Percentiles rank a stretch among this genome's conserved stretches.
phyloP scores from a whole-genome alignment of 2,888 invertebrate genomes.

The Heliconius erato region DNA sequence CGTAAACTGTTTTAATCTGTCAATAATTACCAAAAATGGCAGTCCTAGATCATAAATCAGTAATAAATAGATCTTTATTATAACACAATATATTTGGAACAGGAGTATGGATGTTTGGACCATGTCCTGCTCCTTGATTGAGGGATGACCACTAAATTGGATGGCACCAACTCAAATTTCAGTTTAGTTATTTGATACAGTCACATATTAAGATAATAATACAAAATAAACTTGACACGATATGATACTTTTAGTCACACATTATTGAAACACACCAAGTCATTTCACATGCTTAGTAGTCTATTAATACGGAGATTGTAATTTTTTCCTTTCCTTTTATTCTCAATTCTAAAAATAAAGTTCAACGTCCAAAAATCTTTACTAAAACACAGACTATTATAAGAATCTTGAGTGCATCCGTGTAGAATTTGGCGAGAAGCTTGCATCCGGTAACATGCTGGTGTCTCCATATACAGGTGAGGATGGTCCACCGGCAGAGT shows the following conservation, averaged over 20 bases:
- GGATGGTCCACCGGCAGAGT: constrained; percentile 65
- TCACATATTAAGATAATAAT: constrained; percentile 2
- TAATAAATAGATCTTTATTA: no score
- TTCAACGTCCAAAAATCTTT: neutral
- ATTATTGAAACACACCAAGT: neutral
- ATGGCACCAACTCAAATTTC: no score
- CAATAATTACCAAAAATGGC: no score
- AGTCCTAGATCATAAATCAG: no score
- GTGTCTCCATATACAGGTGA: constrained; percentile 77
- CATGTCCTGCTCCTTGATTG: no score
- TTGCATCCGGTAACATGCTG: constrained; percentile 71
- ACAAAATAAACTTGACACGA: neutral
- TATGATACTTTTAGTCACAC: neutral
- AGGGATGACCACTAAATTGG: no score
- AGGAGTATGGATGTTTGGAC: no score
- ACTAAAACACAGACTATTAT: constrained; percentile 56
- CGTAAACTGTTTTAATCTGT: no score
- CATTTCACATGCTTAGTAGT: no score
- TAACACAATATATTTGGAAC: no score
- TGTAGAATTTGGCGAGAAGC: constrained; percentile 72
- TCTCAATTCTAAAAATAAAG: neutral
- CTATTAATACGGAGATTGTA: no score
- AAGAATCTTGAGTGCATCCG: constrained; percentile 72
- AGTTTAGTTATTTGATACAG: no score
- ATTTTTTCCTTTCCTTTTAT: neutral